Evolutionary conservation across 2,888 invertebrate genomes (phyloP).

Genomic region (Ophonus ardosiacus): DNA sequence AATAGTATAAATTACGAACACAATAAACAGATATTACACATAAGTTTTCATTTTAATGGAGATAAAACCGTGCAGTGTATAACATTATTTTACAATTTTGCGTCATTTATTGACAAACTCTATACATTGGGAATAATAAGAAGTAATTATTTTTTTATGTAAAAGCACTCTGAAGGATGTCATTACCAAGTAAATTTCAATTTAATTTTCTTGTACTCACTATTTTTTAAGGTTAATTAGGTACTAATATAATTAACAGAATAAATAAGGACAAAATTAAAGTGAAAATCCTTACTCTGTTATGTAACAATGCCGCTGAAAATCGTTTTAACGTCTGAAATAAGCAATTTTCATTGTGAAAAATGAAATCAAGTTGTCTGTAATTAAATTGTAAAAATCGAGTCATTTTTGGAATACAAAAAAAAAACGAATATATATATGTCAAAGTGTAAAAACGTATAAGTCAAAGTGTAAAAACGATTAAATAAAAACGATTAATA

Average conservation of each 20-base stretch:
- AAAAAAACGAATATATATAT: too few relatives aligned
- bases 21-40: conserved; percentile 5
- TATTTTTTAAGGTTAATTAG: conserved; percentile 27
- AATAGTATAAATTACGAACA: conserved; percentile 23
- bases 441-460: too few relatives aligned
- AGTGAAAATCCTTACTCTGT: neutral
- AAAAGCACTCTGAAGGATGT: too few relatives aligned
- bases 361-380: too few relatives aligned
- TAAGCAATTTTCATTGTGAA: neutral
- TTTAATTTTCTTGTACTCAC: conserved; percentile 3
- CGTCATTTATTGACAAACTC: neutral
- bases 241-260: neutral
- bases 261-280: conserved; percentile 16
- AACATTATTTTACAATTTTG: neutral
- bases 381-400: too few relatives aligned
- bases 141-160: too few relatives aligned
- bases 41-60: neutral
- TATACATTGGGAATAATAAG: neutral
- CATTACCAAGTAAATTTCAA: neutral
- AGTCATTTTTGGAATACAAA: too few relatives aligned
- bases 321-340: neutral
- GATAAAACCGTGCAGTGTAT: neutral
- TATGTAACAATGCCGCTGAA: neutral
- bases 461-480: too few relatives aligned
- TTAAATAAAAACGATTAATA: too few relatives aligned